A percentile compares a stretch with the other conserved stretches of the same genome.
phyloP scores from a whole-genome alignment of 1,140 invertebrate genomes.

The Macrostomum lignano region DNA sequence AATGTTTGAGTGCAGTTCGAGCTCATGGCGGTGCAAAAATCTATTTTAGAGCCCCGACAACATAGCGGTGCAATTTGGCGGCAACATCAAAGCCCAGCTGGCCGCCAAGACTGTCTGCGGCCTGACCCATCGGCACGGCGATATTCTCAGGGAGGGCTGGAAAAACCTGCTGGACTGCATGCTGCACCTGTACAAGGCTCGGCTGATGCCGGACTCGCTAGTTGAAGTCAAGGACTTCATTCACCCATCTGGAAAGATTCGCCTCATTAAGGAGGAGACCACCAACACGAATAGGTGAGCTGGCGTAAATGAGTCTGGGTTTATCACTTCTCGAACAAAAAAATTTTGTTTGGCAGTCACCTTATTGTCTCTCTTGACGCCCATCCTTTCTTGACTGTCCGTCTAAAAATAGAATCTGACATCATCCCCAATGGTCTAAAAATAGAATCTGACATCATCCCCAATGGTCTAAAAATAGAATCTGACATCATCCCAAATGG shows the following conservation, averaged over 20 bases:
- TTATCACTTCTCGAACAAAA: too few species aligned
- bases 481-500: too few species aligned
- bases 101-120: slow-evolving; percentile 51
- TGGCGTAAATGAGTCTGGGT: too few species aligned
- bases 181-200: slow-evolving; percentile 50
- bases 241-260: slow-evolving; percentile 48
- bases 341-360: too few species aligned
- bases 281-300: too few species aligned
- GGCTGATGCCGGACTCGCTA: slow-evolving; percentile 48
- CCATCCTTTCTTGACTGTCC: too few species aligned
- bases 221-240: slow-evolving; percentile 57
- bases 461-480: too few species aligned
- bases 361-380: too few species aligned
- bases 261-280: slow-evolving; percentile 42
- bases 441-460: too few species aligned
- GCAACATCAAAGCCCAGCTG: slow-evolving; percentile 47
- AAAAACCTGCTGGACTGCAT: slow-evolving; percentile 68
- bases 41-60: background rate
- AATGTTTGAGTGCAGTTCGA: background rate
- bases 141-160: slow-evolving; percentile 71
- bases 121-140: slow-evolving; percentile 59
- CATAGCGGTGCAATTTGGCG: slow-evolving; percentile 34
- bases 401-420: too few species aligned
- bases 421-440: too few species aligned
- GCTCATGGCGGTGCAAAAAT: background rate